Percentiles rank a stretch among this genome's conserved stretches.
phyloP scores from a whole-genome alignment of 2,888 invertebrate genomes.

The Agonopterix arenella region DNA sequence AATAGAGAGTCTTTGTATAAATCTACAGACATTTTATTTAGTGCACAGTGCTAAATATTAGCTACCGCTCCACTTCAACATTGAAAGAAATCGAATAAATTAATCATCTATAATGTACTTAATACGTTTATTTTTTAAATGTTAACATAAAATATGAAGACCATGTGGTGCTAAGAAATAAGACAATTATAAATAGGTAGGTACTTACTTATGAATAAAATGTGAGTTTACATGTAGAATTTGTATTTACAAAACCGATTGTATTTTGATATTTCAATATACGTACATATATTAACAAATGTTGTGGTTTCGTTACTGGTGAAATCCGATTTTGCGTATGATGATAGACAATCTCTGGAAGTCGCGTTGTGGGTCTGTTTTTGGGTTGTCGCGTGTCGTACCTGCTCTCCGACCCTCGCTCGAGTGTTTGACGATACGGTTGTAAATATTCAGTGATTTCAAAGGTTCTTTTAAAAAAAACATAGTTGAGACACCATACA shows the following conservation, averaged over 20 bases:
- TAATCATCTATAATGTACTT: background rate
- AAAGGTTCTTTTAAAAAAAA: too few species aligned
- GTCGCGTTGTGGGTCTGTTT: too few species aligned
- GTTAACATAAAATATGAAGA: background rate
- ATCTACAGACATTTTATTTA: background rate
- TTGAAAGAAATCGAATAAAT: too few species aligned
- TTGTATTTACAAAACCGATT: conserved; percentile 45
- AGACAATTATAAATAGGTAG: conserved; percentile 27
- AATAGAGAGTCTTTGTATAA: too few species aligned
- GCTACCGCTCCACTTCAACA: background rate
- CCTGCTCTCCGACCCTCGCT: too few species aligned
- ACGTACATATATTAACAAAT: conserved; percentile 56
- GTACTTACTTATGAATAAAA: too few species aligned
- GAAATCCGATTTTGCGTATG: too few species aligned
- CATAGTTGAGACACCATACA: too few species aligned
- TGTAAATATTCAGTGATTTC: too few species aligned
- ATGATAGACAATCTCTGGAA: too few species aligned
- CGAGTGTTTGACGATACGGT: too few species aligned
- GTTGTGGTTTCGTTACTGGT: background rate
- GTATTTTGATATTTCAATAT: conserved; percentile 51
- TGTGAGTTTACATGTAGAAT: conserved; percentile 20
- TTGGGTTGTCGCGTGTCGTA: too few species aligned
- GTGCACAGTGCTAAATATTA: background rate
- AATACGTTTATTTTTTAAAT: background rate
- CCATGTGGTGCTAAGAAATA: conserved; percentile 51